Base-by-base conservation (phyloP, 2,113 vertebrate species). In the Nasalis larvatus region DNA sequence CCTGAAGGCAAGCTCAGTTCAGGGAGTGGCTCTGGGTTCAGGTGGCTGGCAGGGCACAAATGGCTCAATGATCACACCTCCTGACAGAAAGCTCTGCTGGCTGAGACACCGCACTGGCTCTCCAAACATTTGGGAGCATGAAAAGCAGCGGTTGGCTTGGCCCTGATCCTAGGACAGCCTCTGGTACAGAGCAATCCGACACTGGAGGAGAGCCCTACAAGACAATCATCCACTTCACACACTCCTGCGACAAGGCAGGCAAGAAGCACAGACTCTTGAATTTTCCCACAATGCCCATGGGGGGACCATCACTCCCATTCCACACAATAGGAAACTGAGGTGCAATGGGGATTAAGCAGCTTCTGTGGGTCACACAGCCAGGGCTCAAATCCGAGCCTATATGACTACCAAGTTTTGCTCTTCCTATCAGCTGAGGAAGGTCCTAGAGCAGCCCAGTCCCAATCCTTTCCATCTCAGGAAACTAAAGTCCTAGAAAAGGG, bases 201-300 rank as follows among this genome's bases (percentile, higher is more conserved):
- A 1, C 37, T 16, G 73, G 20, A 89, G 60, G 63, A 56, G 12
- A 27, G 35, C 68, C 68, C 60, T 42, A 4, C 14, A 42, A 85
- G 74, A 23, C 9, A 2, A 54, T 10, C 47, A 17, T 10, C 74
- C 37, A 13, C 1, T 18, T 18, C 54, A 27, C 11, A 4, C 0
- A 1, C 35, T 32, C 35, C 20, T 45, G 25, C 56, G 13, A 9
- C 0, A 5, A 54, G 16, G 40, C 4, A n/a, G 27, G 47, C 13
- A 12, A 30, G 30, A n/a, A 35, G 47, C 17, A 8, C 27, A 7
- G 42, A 20, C 54, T 54, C 45, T 32, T 21, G 4, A 13, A 0
- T 27, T 6, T n/a, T 25, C 74, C 18, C 35, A 20, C 35, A 17
- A 7, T 0, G 2, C 17, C 27, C 69, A 1, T 8, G 8, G 18